Conservation (phyloP, 2,113 vertebrate species). For the Carassius auratus region DNA sequence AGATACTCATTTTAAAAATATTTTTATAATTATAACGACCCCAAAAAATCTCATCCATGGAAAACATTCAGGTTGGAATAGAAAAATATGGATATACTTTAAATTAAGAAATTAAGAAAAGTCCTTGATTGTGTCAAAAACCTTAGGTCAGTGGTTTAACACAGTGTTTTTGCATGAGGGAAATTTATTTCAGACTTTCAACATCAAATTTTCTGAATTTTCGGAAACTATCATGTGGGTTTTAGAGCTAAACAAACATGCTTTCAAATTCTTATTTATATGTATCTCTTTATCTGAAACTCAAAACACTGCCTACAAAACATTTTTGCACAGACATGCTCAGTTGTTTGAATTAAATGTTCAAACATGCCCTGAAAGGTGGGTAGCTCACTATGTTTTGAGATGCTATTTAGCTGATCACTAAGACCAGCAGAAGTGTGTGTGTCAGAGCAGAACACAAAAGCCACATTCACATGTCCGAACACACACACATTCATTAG, state of each 20-base stretch:
- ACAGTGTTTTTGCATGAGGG: neutral
- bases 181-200: neutral
- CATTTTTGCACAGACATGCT: neutral
- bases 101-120: neutral
- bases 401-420: neutral
- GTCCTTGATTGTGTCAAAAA: neutral
- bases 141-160: neutral
- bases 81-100: neutral
- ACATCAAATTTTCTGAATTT: neutral
- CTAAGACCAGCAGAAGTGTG: slow-evolving; percentile 3
- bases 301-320: neutral
- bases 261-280: neutral
- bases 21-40: neutral
- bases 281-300: neutral
- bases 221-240: neutral
- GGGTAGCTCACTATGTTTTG: neutral
- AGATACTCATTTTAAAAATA: neutral
- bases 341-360: neutral
- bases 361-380: neutral
- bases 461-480: neutral
- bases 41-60: neutral
- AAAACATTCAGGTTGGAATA: too few relatives aligned
- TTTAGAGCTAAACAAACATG: neutral
- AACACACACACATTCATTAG: slow-evolving; percentile 6
- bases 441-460: neutral